Evolutionary conservation across 2,113 vertebrate species (phyloP).

Genomic region (Gallinago undulata): DNA sequence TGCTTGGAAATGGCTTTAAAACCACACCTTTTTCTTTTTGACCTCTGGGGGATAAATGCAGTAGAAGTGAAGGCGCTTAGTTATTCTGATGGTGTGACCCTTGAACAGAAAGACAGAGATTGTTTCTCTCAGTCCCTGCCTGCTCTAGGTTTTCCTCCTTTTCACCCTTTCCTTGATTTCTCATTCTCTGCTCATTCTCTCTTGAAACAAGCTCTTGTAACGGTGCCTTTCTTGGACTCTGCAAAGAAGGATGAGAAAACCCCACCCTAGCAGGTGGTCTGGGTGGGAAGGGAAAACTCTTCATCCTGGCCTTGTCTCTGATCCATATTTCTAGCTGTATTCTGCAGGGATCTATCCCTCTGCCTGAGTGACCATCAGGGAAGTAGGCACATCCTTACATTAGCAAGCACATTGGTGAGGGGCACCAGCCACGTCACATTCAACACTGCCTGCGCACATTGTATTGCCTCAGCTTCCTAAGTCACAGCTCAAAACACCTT

Average conservation of each 20-base stretch:
- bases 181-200: neutral
- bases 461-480: neutral
- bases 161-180: neutral
- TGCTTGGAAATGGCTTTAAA: neutral
- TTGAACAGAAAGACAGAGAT: neutral
- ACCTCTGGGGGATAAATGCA: neutral
- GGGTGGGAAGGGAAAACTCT: too few species aligned
- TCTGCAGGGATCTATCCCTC: too few species aligned
- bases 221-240: neutral
- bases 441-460: neutral
- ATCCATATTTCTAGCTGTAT: too few species aligned
- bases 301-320: too few species aligned
- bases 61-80: neutral
- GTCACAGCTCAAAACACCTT: neutral
- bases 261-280: too few species aligned
- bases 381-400: too few species aligned
- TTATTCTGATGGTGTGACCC: neutral
- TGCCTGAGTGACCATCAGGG: too few species aligned
- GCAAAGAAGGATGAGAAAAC: too few species aligned
- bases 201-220: neutral
- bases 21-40: neutral
- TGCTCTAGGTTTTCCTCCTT: neutral
- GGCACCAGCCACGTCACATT: neutral
- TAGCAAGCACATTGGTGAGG: too few species aligned
- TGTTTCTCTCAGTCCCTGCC: neutral